Conservation (phyloP, 2,797 vertebrate genomes). For the Argyrosomus regius region DNA sequence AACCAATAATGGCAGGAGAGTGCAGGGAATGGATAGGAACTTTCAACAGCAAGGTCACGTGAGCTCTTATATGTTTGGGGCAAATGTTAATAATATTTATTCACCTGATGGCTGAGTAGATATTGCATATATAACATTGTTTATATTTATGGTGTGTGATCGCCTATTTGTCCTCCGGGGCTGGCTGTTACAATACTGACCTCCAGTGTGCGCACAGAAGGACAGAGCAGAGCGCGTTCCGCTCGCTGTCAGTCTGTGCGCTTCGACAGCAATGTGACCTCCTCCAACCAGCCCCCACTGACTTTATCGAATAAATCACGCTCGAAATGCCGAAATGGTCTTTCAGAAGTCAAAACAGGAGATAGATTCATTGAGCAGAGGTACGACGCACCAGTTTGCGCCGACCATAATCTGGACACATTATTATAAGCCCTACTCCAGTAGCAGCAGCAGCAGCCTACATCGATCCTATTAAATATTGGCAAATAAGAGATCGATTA, state of each 20-base stretch:
- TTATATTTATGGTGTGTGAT: neutral
- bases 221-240: constrained; percentile 34
- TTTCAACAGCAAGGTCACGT: constrained; percentile 40
- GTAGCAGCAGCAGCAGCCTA: neutral
- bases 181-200: constrained; percentile 82
- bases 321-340: neutral
- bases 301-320: neutral
- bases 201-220: constrained; percentile 78
- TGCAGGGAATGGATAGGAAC: neutral
- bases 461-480: neutral
- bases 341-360: constrained; percentile 7
- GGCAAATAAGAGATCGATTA: neutral
- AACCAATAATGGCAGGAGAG: neutral
- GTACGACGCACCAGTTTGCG: neutral
- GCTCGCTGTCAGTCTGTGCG: constrained; percentile 25
- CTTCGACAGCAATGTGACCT: constrained; percentile 43
- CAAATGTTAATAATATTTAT: neutral
- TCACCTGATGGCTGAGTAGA: neutral
- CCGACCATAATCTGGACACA: neutral
- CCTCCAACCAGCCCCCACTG: constrained; percentile 5
- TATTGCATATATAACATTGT: neutral
- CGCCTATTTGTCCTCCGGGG: constrained; percentile 23
- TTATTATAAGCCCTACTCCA: neutral
- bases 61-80: neutral
- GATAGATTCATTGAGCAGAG: constrained; percentile 7